Percentiles rank a stretch among this genome's conserved stretches.
phyloP scores from a whole-genome alignment of 37 sponge, comb jelly and placozoan species.

The Mnemiopsis leidyi region DNA sequence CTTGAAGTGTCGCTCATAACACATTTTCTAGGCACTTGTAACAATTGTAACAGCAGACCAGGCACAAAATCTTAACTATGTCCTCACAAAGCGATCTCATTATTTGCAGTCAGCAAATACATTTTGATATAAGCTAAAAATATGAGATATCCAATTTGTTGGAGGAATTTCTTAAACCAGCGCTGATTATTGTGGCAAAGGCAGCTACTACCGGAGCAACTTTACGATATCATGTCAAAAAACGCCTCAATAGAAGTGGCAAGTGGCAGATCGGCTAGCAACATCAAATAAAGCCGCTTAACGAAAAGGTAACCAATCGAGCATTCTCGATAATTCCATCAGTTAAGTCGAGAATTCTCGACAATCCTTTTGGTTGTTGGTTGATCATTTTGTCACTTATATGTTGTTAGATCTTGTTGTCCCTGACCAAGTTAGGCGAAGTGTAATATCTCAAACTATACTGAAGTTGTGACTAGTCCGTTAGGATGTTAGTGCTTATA shows the following conservation, averaged over 20 bases:
- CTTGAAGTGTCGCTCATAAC: background rate
- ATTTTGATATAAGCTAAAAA: too few relatives aligned
- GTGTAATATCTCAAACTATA: too few relatives aligned
- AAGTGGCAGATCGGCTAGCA: conserved; percentile 6
- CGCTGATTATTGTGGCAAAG: background rate
- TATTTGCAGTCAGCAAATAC: background rate
- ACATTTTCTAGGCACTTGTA: background rate
- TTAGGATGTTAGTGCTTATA: too few relatives aligned
- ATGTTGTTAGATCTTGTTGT: background rate
- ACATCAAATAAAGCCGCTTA: conserved; percentile 12
- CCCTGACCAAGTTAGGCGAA: too few relatives aligned
- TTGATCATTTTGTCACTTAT: background rate
- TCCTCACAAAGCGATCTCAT: too few relatives aligned
- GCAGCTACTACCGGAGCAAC: background rate
- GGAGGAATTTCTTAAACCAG: too few relatives aligned
- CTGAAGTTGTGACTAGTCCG: too few relatives aligned
- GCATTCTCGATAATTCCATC: background rate
- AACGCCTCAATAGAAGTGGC: background rate
- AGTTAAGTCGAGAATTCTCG: conserved; percentile 1
- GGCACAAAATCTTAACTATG: background rate
- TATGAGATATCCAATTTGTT: too few relatives aligned
- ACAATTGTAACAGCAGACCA: background rate
- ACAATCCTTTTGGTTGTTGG: background rate
- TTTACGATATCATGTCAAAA: background rate
- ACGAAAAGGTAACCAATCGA: background rate